Percentiles rank a stretch among this genome's conserved stretches.
Evolutionary conservation across 1,140 invertebrate genomes (phyloP).

Genomic region (Linepithema humile): DNA sequence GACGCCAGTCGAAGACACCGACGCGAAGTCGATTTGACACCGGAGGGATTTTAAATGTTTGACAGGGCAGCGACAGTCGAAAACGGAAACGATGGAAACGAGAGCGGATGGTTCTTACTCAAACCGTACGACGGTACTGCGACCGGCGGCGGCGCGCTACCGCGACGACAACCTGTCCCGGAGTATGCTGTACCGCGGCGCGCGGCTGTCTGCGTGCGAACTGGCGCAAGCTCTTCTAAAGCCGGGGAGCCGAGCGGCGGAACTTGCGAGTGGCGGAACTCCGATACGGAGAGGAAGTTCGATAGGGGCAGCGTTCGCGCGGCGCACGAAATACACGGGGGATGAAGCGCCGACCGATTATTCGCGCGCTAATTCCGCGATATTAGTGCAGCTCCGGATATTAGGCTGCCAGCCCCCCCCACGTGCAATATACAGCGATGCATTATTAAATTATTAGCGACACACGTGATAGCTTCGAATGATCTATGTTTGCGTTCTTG

Average conservation of each 20-base stretch:
- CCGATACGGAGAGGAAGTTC: constrained; percentile 3
- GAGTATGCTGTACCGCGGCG: constrained; percentile 44
- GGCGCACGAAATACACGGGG: neutral
- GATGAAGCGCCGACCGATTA: constrained; percentile 18
- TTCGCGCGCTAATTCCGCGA: constrained; percentile 16
- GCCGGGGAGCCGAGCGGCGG: neutral
- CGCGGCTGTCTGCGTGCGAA: constrained; percentile 49
- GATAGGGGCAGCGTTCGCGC: constrained; percentile 1
- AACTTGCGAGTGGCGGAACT: neutral
- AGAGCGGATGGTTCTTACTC: constrained; percentile 30
- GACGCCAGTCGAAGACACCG: neutral
- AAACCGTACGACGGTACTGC: constrained; percentile 45
- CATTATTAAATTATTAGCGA: constrained; percentile 19
- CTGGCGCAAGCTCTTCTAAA: constrained; percentile 41
- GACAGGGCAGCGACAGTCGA: too few species aligned
- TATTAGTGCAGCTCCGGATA: constrained; percentile 20
- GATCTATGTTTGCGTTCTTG: neutral
- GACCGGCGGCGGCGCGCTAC: constrained; percentile 10
- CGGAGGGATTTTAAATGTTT: too few species aligned
- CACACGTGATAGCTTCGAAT: neutral
- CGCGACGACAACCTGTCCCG: constrained; percentile 29
- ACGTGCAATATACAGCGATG: neutral
- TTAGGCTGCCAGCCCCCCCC: constrained; percentile 11
- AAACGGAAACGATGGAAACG: neutral
- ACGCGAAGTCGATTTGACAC: too few species aligned